These are phyloP conservation scores for Pyrochroa serraticornis DNA, from an alignment of 2,888 invertebrate species.

Conservation along the genomic window DNA sequence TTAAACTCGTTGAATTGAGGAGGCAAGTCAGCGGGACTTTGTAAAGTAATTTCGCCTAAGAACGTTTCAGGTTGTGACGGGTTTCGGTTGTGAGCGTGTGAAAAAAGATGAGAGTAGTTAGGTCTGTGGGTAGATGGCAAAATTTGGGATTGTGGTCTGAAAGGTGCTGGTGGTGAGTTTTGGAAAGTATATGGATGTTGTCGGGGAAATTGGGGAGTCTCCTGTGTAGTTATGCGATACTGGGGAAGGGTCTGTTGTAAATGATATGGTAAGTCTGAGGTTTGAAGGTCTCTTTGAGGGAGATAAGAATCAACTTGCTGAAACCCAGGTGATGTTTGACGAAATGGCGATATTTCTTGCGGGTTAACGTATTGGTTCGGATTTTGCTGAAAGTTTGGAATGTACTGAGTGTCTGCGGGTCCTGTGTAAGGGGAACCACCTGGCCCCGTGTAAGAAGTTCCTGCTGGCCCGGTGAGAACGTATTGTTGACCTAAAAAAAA, in stretches of 20 bases:
- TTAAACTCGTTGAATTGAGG: conserved; percentile 37
- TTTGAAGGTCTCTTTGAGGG: conserved; percentile 53
- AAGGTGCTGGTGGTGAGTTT: conserved; percentile 19
- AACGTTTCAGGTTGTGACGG: conserved; percentile 69
- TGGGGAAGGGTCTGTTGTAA: conserved; percentile 56
- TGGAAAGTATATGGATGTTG: conserved; percentile 15
- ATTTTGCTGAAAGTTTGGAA: conserved; percentile 46
- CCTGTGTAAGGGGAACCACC: too few relatives aligned
- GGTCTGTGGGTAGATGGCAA: conserved; percentile 60
- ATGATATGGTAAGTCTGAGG: conserved; percentile 54
- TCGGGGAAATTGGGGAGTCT: conserved; percentile 48
- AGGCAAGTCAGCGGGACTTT: conserved; percentile 64
- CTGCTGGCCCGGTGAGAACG: conserved; percentile 49
- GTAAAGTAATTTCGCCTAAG: conserved; percentile 67
- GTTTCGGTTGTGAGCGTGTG: conserved; percentile 65
- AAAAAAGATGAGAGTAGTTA: conserved; percentile 62
- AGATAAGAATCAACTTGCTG: conserved; percentile 44
- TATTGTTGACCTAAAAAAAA: conserved; percentile 56
- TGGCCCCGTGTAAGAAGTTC: conserved; percentile 40
- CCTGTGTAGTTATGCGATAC: conserved; percentile 58
- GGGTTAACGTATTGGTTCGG: conserved; percentile 42
- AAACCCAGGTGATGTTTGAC: conserved; percentile 38
- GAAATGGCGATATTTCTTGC: conserved; percentile 43
- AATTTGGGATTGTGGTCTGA: conserved; percentile 27
- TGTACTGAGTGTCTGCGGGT: conserved; percentile 45